These are phyloP conservation scores for Cheilosia urbana DNA, from an alignment of 2,888 invertebrate genomes.

Conservation along the genomic window DNA sequence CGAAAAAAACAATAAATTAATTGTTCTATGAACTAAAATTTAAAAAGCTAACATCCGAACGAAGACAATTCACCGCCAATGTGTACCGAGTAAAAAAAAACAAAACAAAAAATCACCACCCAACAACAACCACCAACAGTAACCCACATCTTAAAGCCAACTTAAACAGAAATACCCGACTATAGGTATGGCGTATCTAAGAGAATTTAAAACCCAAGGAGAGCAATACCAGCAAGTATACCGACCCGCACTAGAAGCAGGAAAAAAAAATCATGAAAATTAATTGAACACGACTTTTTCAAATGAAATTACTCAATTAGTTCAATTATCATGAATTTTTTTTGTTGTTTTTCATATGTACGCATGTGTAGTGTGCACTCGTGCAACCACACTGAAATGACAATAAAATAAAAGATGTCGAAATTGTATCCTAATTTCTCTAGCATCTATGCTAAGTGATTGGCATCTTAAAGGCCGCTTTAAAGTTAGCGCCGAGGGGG, in stretches of 20 bases:
- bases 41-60: slow-evolving; percentile 32
- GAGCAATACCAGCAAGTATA: slow-evolving; percentile 28
- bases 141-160: neutral
- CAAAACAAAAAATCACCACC: neutral
- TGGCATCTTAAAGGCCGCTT: slow-evolving; percentile 11
- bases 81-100: slow-evolving; percentile 4
- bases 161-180: neutral
- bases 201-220: slow-evolving; percentile 37
- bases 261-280: slow-evolving; percentile 70
- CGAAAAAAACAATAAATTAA: slow-evolving; percentile 24
- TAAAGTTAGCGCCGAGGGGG: slow-evolving; percentile 16
- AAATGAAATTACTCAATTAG: slow-evolving; percentile 79
- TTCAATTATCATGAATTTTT: slow-evolving; percentile 78
- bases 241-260: neutral
- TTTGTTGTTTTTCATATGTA: slow-evolving; percentile 40
- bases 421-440: slow-evolving; percentile 49
- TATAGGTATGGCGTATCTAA: neutral
- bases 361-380: slow-evolving; percentile 62
- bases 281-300: slow-evolving; percentile 78
- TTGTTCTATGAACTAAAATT: slow-evolving; percentile 54
- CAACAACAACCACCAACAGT: slow-evolving; percentile 3
- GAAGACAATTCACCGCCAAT: slow-evolving; percentile 29
- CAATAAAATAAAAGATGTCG: slow-evolving; percentile 37
- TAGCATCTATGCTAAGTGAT: slow-evolving; percentile 59
- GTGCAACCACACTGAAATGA: slow-evolving; percentile 54